Base-by-base conservation (phyloP, 1,140 invertebrate genomes). In the Drosophila kurseongensis region DNA sequence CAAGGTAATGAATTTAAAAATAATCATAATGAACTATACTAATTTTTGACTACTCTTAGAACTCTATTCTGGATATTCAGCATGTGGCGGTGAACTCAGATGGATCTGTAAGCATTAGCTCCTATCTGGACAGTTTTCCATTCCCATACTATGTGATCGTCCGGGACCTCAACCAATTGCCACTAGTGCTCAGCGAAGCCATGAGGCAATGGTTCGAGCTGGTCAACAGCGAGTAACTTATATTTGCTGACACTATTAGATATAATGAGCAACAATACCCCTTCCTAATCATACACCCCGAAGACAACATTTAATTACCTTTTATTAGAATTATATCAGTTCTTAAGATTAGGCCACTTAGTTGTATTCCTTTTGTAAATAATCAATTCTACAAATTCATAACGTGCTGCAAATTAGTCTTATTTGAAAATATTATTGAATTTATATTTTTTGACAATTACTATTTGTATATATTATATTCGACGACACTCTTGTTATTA, bases 91-190 rank as follows among this genome's bases (percentile, higher is more conserved):
- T 98, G 80, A 94, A 94, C 90, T 93, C 94, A 72, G 93, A 94
- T 68, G 93, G 96, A 93, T 93, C 95, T 83, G 54, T 92, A 89
- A 71, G 79, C 75, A 63, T 94, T 42, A 91, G 93, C 35, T 93
- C 92, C 2, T 99, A 99, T 92, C 95, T 99, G 94, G 98, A 99
- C 78, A 95, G 94, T 68, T 99, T 99, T 93, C 99, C 99, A 6
- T 99, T 99, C 91, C 98, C 98, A n/a, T 99, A 98, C 93, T 99
- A 99, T 92, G 94, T 99, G 23, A 97, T 99, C 78, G 94, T 99
- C 6, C 93, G 97, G 58, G 97, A 99, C 90, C 96, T 99, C 67
- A 95, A 96, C 65, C 95, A 95, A 35, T 93, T 99, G 58, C 98
- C 99, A 0, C 93, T 94, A 50, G 97, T 99, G 5, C 93, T 99